Percentiles rank a stretch among this genome's conserved stretches.
phyloP scores from a whole-genome alignment of 2,888 invertebrate genomes.

The Eupithecia pulchellata region DNA sequence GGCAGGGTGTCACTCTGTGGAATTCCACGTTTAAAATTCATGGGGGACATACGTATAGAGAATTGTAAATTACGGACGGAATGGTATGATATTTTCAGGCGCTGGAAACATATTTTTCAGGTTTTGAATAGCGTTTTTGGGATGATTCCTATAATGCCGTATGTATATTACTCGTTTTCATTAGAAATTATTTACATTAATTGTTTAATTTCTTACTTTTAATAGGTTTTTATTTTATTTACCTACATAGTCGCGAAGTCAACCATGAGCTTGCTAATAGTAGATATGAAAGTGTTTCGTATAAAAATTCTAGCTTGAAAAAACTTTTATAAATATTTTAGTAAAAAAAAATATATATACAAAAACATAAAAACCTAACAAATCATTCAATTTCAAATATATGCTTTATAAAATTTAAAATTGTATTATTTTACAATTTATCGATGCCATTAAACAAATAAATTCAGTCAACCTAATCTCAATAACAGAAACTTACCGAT shows the following conservation, averaged over 20 bases:
- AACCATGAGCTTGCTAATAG: too few species aligned
- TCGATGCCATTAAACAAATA: background rate
- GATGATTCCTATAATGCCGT: background rate
- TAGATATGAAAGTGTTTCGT: too few species aligned
- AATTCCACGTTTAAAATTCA: conserved; percentile 26
- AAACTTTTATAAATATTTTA: too few species aligned
- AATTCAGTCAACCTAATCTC: background rate
- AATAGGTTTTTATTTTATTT: background rate
- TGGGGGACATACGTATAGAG: conserved; percentile 13
- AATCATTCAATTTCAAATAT: too few species aligned
- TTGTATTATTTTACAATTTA: background rate
- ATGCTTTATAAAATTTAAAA: too few species aligned
- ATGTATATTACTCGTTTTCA: background rate
- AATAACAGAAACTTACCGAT: conserved; percentile 69
- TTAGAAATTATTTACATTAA: background rate
- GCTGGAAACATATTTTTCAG: background rate
- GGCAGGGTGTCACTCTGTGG: conserved; percentile 16
- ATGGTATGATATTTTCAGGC: conserved; percentile 11
- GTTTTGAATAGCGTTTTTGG: background rate
- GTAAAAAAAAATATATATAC: too few species aligned
- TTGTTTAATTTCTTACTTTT: background rate
- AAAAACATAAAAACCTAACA: too few species aligned
- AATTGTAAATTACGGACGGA: conserved; percentile 22
- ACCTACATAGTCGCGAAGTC: too few species aligned
- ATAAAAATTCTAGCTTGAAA: too few species aligned